A percentile compares a stretch with the other conserved stretches of the same genome.
Conservation (phyloP, 2,888 invertebrate genomes). For the Dorcus parallelipipedus region DNA sequence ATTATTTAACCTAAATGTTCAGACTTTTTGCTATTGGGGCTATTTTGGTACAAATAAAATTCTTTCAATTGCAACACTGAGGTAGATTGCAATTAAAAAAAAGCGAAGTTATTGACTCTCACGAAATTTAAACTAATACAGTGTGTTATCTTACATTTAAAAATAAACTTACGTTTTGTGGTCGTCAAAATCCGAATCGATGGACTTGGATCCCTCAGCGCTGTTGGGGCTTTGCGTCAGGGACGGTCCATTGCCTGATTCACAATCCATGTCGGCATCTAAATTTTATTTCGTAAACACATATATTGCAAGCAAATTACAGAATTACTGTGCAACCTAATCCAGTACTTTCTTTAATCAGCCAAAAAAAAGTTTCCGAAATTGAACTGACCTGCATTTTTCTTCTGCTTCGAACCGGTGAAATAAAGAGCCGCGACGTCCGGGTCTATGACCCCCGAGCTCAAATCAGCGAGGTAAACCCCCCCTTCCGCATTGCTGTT, state of each 20-base stretch:
- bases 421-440: slow-evolving; percentile 87
- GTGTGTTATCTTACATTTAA: not conserved
- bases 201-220: slow-evolving; percentile 75
- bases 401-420: slow-evolving; percentile 48
- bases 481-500: slow-evolving; percentile 58
- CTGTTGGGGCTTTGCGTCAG: slow-evolving; percentile 91
- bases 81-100: no score
- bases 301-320: slow-evolving; percentile 19
- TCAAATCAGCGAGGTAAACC: slow-evolving; percentile 89
- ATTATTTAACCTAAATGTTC: no score
- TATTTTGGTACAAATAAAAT: no score
- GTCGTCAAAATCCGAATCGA: slow-evolving; percentile 84
- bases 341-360: no score
- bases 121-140: no score
- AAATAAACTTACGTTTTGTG: slow-evolving; percentile 47
- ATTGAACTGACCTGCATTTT: slow-evolving; percentile 30
- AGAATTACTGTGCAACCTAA: not conserved
- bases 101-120: no score
- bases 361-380: no score
- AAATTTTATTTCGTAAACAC: slow-evolving; percentile 42
- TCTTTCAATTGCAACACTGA: no score
- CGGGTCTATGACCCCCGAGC: slow-evolving; percentile 87
- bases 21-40: no score
- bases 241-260: slow-evolving; percentile 95
- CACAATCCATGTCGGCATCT: slow-evolving; percentile 80